Conservation (phyloP, 2,888 invertebrate genomes). For the Lasioglossum oenotherae region DNA sequence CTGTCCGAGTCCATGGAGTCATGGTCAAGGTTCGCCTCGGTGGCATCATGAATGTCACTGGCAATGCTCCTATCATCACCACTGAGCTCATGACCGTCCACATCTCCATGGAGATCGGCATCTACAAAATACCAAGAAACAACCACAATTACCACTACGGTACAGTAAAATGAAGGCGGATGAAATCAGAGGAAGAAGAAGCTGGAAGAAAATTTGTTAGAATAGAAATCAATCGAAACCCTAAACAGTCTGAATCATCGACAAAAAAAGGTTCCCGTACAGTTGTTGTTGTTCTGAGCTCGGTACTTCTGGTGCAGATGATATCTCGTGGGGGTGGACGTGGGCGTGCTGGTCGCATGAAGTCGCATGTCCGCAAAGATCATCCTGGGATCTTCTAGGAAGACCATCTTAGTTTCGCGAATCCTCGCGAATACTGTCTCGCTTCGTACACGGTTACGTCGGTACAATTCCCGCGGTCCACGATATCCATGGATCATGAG, state of each 20-base stretch:
- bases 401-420: conserved; percentile 80
- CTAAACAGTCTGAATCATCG: neutral
- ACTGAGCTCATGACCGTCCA: conserved; percentile 87
- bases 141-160: neutral
- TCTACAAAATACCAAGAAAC: conserved; percentile 81
- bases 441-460: conserved; percentile 75
- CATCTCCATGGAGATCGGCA: conserved; percentile 87
- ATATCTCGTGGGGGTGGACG: conserved; percentile 81
- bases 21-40: conserved; percentile 85
- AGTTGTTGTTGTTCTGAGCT: conserved; percentile 83
- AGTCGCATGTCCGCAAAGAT: conserved; percentile 83
- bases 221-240: neutral
- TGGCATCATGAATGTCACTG: conserved; percentile 86
- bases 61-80: conserved; percentile 87
- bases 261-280: conserved; percentile 68
- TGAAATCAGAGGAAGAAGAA: no score
- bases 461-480: conserved; percentile 67
- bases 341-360: conserved; percentile 82
- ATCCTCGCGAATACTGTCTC: conserved; percentile 8
- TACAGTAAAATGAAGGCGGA: no score
- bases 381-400: conserved; percentile 83
- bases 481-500: conserved; percentile 49
- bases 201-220: neutral
- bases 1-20: conserved; percentile 89
- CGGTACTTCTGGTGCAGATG: conserved; percentile 78